phyloP scores from a whole-genome alignment of 2,888 invertebrate species.

The Caenorhabditis japonica region DNA sequence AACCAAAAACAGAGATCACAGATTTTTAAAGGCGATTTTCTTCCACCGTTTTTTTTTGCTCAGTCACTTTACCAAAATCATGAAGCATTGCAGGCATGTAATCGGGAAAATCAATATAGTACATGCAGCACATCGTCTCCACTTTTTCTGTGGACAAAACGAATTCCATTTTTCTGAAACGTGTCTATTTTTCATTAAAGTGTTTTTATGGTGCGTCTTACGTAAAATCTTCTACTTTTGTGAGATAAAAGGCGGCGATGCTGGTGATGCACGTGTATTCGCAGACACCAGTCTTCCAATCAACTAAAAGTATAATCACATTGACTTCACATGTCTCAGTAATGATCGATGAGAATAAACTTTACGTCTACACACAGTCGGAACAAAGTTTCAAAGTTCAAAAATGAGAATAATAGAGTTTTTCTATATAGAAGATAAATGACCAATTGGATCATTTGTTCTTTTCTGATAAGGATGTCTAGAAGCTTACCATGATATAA shows the following conservation, averaged over 20 bases:
- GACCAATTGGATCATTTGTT: too few relatives aligned
- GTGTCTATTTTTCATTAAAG: background rate
- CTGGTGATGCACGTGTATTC: conserved; percentile 50
- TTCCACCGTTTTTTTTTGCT: conserved; percentile 17
- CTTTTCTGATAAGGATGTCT: too few relatives aligned
- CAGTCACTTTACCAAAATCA: conserved; percentile 26
- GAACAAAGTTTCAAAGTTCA: conserved; percentile 23
- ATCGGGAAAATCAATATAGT: conserved; percentile 28
- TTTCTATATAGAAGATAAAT: too few relatives aligned
- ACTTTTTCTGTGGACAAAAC: conserved; percentile 27
- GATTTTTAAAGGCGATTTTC: conserved; percentile 26
- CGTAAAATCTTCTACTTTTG: conserved; percentile 41
- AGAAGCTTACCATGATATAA: conserved; percentile 32
- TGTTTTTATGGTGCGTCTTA: conserved; percentile 11
- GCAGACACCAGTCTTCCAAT: conserved; percentile 21
- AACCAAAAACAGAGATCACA: conserved; percentile 38
- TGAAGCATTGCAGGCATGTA: conserved; percentile 46
- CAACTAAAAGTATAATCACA: conserved; percentile 44
- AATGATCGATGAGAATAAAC: background rate
- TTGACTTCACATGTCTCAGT: conserved; percentile 23
- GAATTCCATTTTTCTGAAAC: conserved; percentile 41
- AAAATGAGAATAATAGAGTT: conserved; percentile 19
- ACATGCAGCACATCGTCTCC: conserved; percentile 52
- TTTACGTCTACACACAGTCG: too few relatives aligned
- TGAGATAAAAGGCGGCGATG: conserved; percentile 33